Evolutionary conservation across 2,113 vertebrate genomes (phyloP).

Genomic region (Chionomys nivalis): DNA sequence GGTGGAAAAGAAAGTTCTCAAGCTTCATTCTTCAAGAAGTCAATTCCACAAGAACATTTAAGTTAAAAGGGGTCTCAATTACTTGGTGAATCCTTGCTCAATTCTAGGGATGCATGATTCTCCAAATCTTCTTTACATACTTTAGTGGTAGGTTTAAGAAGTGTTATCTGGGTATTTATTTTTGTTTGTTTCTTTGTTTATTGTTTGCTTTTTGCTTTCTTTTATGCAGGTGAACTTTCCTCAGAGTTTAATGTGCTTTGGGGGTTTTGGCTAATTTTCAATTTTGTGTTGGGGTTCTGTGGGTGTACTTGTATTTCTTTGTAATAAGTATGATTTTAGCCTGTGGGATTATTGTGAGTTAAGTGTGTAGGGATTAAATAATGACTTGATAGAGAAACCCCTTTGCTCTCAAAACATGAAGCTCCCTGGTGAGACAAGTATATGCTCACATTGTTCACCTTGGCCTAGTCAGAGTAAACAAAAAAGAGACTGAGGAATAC

Average conservation of each 20-base stretch:
- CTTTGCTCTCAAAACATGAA: not conserved
- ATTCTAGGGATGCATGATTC: not conserved
- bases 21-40: conserved; percentile 10
- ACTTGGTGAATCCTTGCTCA: not conserved
- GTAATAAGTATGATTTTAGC: not conserved
- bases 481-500: not conserved
- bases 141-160: not conserved
- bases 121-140: not conserved
- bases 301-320: not conserved
- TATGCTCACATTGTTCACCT: not conserved
- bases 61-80: not conserved
- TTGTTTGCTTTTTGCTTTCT: not conserved
- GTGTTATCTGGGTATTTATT: not conserved
- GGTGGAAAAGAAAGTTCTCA: not conserved
- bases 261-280: not conserved
- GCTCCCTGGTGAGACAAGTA: not conserved
- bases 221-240: not conserved
- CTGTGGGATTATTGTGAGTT: not conserved
- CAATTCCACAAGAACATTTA: not conserved
- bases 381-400: not conserved
- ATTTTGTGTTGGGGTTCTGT: not conserved
- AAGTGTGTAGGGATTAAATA: not conserved
- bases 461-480: not conserved
- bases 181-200: not conserved
- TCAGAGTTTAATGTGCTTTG: not conserved